Percentiles rank a stretch among this genome's conserved stretches.
These are phyloP conservation scores for Basileuterus tristriatus DNA, from an alignment of 2,797 vertebrate species.

Conservation along the genomic window DNA sequence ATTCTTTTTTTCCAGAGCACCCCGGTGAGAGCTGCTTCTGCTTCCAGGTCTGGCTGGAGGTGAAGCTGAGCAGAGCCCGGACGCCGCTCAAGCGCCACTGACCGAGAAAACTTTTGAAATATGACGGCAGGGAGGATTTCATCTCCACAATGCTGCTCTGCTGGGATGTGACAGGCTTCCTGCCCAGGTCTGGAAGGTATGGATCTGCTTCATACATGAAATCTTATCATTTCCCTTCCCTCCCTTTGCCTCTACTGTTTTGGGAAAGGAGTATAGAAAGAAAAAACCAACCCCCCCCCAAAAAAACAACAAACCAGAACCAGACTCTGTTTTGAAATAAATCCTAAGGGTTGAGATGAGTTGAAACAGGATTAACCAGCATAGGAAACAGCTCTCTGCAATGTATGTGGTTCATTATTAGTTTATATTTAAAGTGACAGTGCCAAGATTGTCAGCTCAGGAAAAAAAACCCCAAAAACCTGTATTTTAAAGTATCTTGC, in stretches of 20 bases:
- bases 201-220: background rate
- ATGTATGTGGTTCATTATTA: background rate
- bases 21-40: constrained; percentile 35
- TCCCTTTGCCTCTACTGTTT: background rate
- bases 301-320: background rate
- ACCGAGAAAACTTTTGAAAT: background rate
- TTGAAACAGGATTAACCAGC: background rate
- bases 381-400: background rate
- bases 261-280: background rate
- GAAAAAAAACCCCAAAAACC: fast-evolving
- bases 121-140: constrained; percentile 32
- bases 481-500: background rate
- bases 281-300: fast-evolving
- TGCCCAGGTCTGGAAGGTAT: constrained; percentile 48
- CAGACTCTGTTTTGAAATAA: background rate
- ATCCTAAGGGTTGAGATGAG: background rate
- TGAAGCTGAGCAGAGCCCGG: background rate
- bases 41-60: constrained; percentile 43
- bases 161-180: constrained; percentile 29
- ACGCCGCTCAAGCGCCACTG: background rate
- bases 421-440: constrained; percentile 15
- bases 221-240: background rate
- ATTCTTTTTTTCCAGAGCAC: background rate
- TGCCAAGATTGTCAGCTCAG: background rate
- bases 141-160: constrained; percentile 32